Conservation (phyloP, 1,140 invertebrate genomes). For the Apocrypta bakeri region DNA sequence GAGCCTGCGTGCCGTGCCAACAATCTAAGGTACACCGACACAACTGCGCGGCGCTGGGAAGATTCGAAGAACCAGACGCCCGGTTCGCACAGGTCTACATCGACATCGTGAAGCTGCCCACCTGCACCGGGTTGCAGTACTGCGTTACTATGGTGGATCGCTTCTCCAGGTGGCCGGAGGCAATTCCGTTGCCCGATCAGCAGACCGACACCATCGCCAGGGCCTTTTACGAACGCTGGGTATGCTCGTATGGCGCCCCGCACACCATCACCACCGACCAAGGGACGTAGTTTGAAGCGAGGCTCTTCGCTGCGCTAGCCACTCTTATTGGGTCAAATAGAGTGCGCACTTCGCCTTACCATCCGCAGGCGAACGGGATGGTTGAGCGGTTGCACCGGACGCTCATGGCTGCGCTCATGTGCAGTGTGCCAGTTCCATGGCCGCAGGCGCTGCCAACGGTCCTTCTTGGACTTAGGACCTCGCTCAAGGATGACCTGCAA, state of each 20-base stretch:
- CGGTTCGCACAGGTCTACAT: conserved; percentile 56
- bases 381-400: conserved; percentile 61
- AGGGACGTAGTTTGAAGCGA: too few relatives aligned
- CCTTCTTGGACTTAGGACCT: too few relatives aligned
- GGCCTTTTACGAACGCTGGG: conserved; percentile 54
- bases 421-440: conserved; percentile 55
- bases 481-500: conserved; percentile 38
- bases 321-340: background rate
- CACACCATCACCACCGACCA: too few relatives aligned
- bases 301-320: too few relatives aligned
- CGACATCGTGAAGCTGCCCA: conserved; percentile 6
- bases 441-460: conserved; percentile 46
- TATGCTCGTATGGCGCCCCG: conserved; percentile 33
- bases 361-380: conserved; percentile 62
- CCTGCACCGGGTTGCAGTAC: background rate
- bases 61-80: conserved; percentile 29
- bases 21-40: conserved; percentile 54
- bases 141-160: conserved; percentile 50
- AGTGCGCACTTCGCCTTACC: conserved; percentile 51
- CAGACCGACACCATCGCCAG: background rate
- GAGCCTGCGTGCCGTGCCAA: conserved; percentile 56
- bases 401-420: conserved; percentile 61
- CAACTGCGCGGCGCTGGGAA: conserved; percentile 25
- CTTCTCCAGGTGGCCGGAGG: too few relatives aligned
- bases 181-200: background rate